phyloP scores from a whole-genome alignment of 2,113 vertebrate species.

The Neofelis nebulosa region DNA sequence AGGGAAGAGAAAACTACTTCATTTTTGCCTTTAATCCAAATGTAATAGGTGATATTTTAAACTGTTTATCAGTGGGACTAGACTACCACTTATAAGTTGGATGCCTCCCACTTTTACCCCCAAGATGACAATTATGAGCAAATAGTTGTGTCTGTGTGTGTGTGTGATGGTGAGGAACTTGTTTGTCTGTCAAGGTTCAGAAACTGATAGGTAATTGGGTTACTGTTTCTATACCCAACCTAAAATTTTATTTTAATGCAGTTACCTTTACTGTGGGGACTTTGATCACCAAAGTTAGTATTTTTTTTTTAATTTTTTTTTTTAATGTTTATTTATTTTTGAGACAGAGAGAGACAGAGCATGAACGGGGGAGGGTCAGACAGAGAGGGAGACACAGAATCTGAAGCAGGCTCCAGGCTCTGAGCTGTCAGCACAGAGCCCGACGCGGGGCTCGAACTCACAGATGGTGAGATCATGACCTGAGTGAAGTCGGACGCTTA shows the following conservation, averaged over 20 bases:
- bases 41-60: background rate
- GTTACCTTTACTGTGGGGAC: background rate
- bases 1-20: constrained; percentile 14
- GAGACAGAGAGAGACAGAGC: no score
- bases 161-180: background rate
- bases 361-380: no score
- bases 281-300: background rate
- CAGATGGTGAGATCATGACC: no score
- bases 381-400: no score
- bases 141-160: background rate
- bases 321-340: no score
- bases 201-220: background rate
- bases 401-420: no score
- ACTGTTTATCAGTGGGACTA: background rate
- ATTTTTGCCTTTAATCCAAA: background rate
- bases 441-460: no score
- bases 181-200: background rate
- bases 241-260: constrained; percentile 17
- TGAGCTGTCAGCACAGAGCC: no score
- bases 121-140: background rate
- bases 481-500: no score
- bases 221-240: background rate
- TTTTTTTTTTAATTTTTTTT: background rate
- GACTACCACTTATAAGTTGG: background rate
- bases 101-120: background rate